phyloP scores from a whole-genome alignment of 2,113 vertebrate genomes.

The Gadus macrocephalus region DNA sequence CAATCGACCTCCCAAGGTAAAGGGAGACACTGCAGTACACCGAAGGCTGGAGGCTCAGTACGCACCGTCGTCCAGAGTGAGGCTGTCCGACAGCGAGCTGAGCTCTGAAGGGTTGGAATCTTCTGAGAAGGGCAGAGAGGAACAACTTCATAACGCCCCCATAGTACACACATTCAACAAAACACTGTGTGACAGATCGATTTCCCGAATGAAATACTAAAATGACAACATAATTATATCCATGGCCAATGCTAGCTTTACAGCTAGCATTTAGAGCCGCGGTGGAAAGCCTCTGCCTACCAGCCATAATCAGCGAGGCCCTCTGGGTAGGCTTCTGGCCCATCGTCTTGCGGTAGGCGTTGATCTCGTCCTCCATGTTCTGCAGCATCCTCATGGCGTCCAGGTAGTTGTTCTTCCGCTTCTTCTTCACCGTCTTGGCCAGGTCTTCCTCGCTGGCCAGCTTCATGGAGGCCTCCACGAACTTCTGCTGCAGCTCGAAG shows the following conservation, averaged over 20 bases:
- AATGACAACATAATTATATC: too few species aligned
- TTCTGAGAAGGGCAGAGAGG: conserved; percentile 73
- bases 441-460: conserved; percentile 84
- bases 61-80: conserved; percentile 87
- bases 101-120: conserved; percentile 85
- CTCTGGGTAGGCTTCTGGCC: conserved; percentile 87
- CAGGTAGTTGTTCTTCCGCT: conserved; percentile 82
- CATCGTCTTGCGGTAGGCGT: conserved; percentile 80
- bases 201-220: too few species aligned
- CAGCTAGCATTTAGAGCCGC: too few species aligned
- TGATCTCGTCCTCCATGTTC: conserved; percentile 87
- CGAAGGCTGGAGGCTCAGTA: conserved; percentile 21
- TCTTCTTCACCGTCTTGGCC: conserved; percentile 90
- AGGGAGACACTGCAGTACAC: neutral
- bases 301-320: conserved; percentile 77
- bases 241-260: too few species aligned
- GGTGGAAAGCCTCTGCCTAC: conserved; percentile 52
- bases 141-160: conserved; percentile 19
- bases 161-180: neutral
- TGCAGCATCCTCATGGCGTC: conserved; percentile 86
- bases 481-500: conserved; percentile 90
- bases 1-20: neutral
- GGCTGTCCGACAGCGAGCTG: conserved; percentile 89
- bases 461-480: conserved; percentile 91
- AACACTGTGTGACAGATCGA: too few species aligned